Evolutionary conservation across 2,888 invertebrate species (phyloP), one percentile per base, ranked within the genome.

Genomic region (Nemotelus nigrinus): DNA sequence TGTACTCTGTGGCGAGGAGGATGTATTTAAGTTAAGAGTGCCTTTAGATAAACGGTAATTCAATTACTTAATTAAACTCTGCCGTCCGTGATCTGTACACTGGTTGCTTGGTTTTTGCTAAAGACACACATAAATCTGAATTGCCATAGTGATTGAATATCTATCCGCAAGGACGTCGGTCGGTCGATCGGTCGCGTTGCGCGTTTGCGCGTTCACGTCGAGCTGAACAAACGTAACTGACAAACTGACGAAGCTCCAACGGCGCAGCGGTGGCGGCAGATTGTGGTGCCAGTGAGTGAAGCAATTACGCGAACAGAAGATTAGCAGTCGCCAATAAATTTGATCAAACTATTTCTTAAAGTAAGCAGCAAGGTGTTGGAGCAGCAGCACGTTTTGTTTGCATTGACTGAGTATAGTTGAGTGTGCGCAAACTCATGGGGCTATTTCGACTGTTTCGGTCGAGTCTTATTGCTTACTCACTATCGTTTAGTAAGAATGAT

Each of bases 11-110:
- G 65, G 76, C 68, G 60, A 2, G 50, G 74, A 77, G 50, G 41
- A 57, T 53, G 53, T 57, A 60, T 55, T 79, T 71, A 71, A 78
- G 60, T 78, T 68, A 67, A 67, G 74, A 78, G 77, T 67, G 63
- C 55, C 72, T 79, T 79, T 70, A 79, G 79, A 77, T 78, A 79
- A 77, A 77, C 63, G 78, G 72, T 71, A 76, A 74, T 77, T 79
- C 77, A 79, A 79, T 79, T 79, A 79, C 79, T 79, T 79, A 79
- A 79, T 79, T 79, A 79, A 79, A 77, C 78, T 76, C 58, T 57
- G 67, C 67, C 53, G 47, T 63, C 10, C 63, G 57, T 72, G 72
- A 72, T 75, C 63, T 45, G 60, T 47, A 53, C 58, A 25, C 55
- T 43, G 65, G 65, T 50, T 47, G 53, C 3, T 47, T 43, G 60